A percentile compares a stretch with the other conserved stretches of the same genome.
Evolutionary conservation across 2,797 vertebrate genomes (phyloP).

Genomic region (Streptopelia turtur): DNA sequence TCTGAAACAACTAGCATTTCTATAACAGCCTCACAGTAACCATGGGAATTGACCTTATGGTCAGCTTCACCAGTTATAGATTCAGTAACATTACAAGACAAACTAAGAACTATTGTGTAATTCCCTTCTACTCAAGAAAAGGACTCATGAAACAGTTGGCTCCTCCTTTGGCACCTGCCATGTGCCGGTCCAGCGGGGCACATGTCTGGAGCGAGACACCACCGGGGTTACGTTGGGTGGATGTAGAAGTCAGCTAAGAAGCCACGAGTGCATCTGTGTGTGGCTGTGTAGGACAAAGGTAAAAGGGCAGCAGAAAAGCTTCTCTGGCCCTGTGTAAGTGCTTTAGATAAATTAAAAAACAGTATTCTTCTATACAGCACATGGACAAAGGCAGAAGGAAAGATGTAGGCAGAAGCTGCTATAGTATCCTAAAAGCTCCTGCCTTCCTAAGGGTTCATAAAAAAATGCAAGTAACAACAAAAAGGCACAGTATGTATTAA

Average conservation of each 20-base stretch:
- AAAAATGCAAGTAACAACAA: background rate
- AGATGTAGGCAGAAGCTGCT: background rate
- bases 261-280: fast-evolving
- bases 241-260: background rate
- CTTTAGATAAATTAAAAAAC: background rate
- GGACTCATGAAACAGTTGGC: background rate
- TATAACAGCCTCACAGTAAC: background rate
- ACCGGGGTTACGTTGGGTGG: background rate
- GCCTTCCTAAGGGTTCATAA: background rate
- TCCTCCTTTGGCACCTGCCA: background rate
- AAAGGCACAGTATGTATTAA: background rate
- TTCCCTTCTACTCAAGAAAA: background rate
- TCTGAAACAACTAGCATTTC: background rate
- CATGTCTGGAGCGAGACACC: background rate
- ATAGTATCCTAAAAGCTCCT: background rate
- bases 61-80: background rate
- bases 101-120: background rate
- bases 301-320: background rate
- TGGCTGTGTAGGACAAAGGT: background rate
- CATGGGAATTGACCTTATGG: background rate
- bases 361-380: background rate
- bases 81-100: background rate
- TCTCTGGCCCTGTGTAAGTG: background rate
- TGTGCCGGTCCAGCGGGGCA: background rate
- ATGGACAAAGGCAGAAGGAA: background rate